Conservation (phyloP, 2,888 invertebrate genomes). For the Heliconius erato region DNA sequence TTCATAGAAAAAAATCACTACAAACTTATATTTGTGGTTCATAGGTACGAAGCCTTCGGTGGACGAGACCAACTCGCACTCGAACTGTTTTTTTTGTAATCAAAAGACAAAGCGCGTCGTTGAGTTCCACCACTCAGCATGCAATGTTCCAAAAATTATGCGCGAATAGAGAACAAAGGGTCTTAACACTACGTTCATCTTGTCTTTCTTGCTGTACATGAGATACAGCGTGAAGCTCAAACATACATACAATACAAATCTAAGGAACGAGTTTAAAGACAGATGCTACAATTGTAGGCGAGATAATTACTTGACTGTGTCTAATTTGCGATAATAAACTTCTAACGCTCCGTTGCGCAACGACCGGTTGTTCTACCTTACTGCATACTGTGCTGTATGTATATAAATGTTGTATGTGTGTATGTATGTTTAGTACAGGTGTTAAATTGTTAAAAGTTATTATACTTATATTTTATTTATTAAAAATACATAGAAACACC, state of each 20-base stretch:
- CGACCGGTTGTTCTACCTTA: slow-evolving; percentile 26
- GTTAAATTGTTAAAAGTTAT: too few species aligned
- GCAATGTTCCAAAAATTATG: background rate
- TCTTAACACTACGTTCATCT: too few species aligned
- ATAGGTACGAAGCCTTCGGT: too few species aligned
- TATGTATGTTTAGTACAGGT: too few species aligned
- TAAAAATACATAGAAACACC: too few species aligned
- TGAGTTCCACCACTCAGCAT: background rate
- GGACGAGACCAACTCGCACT: too few species aligned
- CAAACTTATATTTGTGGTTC: too few species aligned
- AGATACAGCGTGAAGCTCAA: background rate
- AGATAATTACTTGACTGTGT: slow-evolving; percentile 43
- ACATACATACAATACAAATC: background rate
- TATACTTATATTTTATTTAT: too few species aligned
- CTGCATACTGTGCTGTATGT: background rate
- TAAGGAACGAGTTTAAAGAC: background rate
- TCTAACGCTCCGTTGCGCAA: slow-evolving; percentile 35
- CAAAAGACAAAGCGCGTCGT: background rate
- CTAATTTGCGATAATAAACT: slow-evolving; percentile 46
- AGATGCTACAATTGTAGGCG: slow-evolving; percentile 21
- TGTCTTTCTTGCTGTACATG: background rate
- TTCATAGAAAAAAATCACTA: too few species aligned
- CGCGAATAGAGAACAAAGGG: background rate
- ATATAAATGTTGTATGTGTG: too few species aligned
- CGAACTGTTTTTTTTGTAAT: too few species aligned